Evolutionary conservation across 2,797 vertebrate genomes (phyloP), one percentile per base, ranked within the genome.

Genomic region (Lates japonicus): DNA sequence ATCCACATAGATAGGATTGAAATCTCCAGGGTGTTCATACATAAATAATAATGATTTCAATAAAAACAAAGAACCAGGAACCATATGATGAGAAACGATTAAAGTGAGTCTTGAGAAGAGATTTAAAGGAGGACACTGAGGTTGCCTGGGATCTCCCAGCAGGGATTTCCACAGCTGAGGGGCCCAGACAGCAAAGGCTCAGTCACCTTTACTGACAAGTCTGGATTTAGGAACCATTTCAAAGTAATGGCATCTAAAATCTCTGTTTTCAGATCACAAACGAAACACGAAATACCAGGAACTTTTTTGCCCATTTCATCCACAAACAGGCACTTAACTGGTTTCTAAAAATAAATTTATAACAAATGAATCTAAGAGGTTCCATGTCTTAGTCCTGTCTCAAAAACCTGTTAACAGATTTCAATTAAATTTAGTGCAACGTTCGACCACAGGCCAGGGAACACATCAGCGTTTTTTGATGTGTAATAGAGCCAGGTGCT

Each of bases 341-440:
- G 9, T 3, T 13, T 25, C 25, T 7, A 52, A 33, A 16, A 31
- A 11, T 54, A 19, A 44, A 54, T 33, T 12, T 22, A 46, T 13
- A 65, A 14, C 52, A 33, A 44, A 42, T 49, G 19, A 37, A 51
- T 42, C 6, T 1, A 16, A 59, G 17, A 44, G 13, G 13, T 48
- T 49, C 2, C 39, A 1, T 41, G 35, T 31, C 42, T 63, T 0
- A 49, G 7, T 57, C 7, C n/a, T 29, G 20, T 37, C 51, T 41
- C 1, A n/a, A n/a, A 74, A 48, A 20, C 33, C 20, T 44, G 29
- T 25, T 17, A 37, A 70, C 13, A 55, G 25, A 41, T 35, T 14
- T 60, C 9, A 65, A 69, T 85, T 29, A 49, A 60, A 70, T 70
- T 13, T 61, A 41, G 49, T 72, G 67, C 52, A 16, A 31, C 2